A percentile compares a stretch with the other conserved stretches of the same genome.
phyloP scores from a whole-genome alignment of 2,113 vertebrate genomes.

The Varanus komodoensis region DNA sequence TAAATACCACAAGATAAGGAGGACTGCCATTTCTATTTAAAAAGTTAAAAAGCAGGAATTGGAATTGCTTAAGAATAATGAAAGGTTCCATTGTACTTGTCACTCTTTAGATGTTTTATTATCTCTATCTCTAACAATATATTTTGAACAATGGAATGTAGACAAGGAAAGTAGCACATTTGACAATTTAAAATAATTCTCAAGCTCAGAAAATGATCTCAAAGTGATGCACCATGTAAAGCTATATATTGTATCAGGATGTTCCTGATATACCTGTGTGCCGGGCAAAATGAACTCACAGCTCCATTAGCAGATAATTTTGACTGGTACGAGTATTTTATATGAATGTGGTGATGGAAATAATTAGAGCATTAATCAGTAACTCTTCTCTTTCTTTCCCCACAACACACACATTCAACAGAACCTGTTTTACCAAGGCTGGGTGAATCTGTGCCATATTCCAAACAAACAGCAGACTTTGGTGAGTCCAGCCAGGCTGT shows the following conservation, averaged over 20 bases:
- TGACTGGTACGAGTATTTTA: background rate
- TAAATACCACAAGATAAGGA: background rate
- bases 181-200: background rate
- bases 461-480: background rate
- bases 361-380: background rate
- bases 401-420: background rate
- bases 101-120: background rate
- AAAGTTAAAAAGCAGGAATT: background rate
- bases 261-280: background rate
- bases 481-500: background rate
- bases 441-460: background rate
- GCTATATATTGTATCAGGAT: background rate
- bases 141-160: constrained; percentile 10
- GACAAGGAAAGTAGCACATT: constrained; percentile 4
- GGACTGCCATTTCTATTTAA: background rate
- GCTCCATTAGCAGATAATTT: background rate
- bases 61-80: background rate
- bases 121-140: constrained; percentile 1
- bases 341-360: background rate
- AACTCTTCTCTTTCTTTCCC: background rate
- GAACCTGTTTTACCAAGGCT: background rate
- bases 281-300: too few relatives aligned
- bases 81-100: background rate
- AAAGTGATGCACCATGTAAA: background rate
- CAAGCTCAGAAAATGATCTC: background rate